Evolutionary conservation across 2,888 invertebrate species (phyloP).

Genomic region (Acleris emargana): DNA sequence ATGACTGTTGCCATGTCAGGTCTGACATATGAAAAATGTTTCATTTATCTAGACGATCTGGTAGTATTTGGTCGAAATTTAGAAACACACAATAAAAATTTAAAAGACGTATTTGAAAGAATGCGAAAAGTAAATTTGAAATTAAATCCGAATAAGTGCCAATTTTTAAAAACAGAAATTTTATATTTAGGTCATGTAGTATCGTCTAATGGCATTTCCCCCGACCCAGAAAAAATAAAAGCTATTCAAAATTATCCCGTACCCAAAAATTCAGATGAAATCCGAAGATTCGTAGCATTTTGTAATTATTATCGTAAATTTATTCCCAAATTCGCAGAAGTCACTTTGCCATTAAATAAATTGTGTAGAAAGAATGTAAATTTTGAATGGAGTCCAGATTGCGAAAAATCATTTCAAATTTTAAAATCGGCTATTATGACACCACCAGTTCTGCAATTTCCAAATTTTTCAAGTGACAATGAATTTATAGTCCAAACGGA

Average conservation of each 20-base stretch:
- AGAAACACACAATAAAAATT: constrained; percentile 4
- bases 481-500: too few relatives aligned
- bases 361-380: neutral
- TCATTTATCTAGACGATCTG: constrained; percentile 8
- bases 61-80: constrained; percentile 6
- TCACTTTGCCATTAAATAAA: neutral
- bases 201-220: constrained; percentile 15
- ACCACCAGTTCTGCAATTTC: constrained; percentile 20
- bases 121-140: constrained; percentile 23
- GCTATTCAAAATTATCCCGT: too few relatives aligned
- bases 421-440: neutral
- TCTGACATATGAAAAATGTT: constrained; percentile 11
- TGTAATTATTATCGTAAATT: neutral
- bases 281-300: constrained; percentile 1
- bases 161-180: constrained; percentile 26
- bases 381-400: neutral
- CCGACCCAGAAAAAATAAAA: constrained; percentile 11
- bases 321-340: neutral
- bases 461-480: constrained; percentile 12
- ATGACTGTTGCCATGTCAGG: constrained; percentile 22
- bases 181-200: constrained; percentile 32
- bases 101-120: constrained; percentile 10
- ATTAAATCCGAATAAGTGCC: constrained; percentile 24
- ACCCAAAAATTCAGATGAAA: too few relatives aligned
- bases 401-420: neutral